These are phyloP conservation scores for Cepaea nemoralis DNA, from an alignment of 1,140 invertebrate species.

Conservation along the genomic window DNA sequence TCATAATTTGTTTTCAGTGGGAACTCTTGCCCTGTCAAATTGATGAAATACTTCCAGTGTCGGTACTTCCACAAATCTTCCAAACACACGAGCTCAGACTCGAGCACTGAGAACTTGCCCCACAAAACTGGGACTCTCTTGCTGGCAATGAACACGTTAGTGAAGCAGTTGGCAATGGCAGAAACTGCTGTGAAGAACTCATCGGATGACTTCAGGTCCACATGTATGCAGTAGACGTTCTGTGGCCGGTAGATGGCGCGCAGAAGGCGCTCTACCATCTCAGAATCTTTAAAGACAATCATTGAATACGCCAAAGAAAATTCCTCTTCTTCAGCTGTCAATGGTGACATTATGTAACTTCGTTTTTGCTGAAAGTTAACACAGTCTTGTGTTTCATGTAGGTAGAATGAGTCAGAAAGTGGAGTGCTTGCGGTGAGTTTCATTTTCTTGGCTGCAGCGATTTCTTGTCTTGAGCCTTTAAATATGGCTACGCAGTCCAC, in stretches of 20 bases:
- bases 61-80: constrained; percentile 40
- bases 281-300: constrained; percentile 54
- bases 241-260: constrained; percentile 66
- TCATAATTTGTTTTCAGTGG: constrained; percentile 61
- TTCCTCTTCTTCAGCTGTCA: constrained; percentile 41
- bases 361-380: background rate
- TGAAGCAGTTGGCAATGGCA: constrained; percentile 54
- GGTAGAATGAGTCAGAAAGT: background rate
- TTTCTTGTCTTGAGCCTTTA: background rate
- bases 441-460: background rate
- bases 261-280: constrained; percentile 60
- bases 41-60: constrained; percentile 63
- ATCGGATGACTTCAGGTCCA: constrained; percentile 56
- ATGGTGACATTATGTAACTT: constrained; percentile 9
- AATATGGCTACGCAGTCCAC: background rate
- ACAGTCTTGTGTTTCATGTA: background rate
- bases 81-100: constrained; percentile 54
- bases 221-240: constrained; percentile 68
- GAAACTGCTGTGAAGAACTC: constrained; percentile 41
- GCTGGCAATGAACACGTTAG: constrained; percentile 59
- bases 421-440: background rate
- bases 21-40: constrained; percentile 62
- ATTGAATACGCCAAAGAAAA: constrained; percentile 64
- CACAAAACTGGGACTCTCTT: constrained; percentile 40
- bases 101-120: constrained; percentile 47